These are phyloP conservation scores for Agapostemon virescens DNA, from an alignment of 2,888 invertebrate genomes.

Conservation along the genomic window DNA sequence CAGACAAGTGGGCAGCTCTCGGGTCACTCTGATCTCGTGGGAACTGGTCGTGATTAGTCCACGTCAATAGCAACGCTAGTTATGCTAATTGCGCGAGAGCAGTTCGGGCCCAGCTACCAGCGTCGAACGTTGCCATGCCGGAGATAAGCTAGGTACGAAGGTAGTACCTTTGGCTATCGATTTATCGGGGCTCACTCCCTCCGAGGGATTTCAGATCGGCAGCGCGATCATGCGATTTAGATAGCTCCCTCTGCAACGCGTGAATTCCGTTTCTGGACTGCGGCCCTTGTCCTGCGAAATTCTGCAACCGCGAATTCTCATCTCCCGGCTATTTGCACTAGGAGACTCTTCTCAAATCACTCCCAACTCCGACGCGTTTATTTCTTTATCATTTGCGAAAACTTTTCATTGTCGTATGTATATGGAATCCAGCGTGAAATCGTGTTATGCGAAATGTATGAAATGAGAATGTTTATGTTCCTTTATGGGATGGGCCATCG, in stretches of 20 bases:
- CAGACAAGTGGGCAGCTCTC: conserved; percentile 49
- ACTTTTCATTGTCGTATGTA: background rate
- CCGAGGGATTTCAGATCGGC: conserved; percentile 43
- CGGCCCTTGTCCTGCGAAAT: background rate
- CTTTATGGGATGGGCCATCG: too few relatives aligned
- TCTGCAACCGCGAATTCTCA: background rate
- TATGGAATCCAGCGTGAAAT: too few relatives aligned
- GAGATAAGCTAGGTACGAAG: conserved; percentile 63
- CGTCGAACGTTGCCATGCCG: conserved; percentile 45
- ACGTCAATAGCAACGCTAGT: conserved; percentile 76
- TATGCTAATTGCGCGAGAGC: conserved; percentile 78
- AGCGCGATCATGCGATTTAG: conserved; percentile 33
- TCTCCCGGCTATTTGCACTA: background rate
- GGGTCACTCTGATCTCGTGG: conserved; percentile 74
- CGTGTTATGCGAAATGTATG: too few relatives aligned
- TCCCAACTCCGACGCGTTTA: background rate
- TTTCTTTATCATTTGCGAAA: background rate
- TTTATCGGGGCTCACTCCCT: conserved; percentile 53
- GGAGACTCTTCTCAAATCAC: background rate
- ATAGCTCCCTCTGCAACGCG: conserved; percentile 25
- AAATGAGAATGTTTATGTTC: background rate
- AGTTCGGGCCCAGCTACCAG: conserved; percentile 63
- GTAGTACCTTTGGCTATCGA: conserved; percentile 59
- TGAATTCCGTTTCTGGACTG: conserved; percentile 25
- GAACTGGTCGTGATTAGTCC: conserved; percentile 77